phyloP scores from a whole-genome alignment of 2,113 vertebrate genomes.

The Crotalus viridis region DNA sequence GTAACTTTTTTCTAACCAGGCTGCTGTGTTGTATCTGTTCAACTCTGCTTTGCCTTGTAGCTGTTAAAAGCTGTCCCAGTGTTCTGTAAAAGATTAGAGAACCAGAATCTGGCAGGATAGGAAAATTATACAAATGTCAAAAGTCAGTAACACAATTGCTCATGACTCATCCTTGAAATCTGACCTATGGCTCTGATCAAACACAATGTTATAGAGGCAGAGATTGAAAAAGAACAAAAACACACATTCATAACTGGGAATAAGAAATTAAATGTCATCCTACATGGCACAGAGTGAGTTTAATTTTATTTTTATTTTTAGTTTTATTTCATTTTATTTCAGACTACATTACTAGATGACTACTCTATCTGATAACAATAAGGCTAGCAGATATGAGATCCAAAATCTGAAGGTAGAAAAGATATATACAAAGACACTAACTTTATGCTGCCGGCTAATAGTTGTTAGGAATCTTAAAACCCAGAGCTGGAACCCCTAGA shows the following conservation, averaged over 20 bases:
- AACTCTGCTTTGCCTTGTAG: neutral
- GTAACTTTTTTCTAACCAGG: neutral
- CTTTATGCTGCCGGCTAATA: neutral
- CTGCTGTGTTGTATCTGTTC: neutral
- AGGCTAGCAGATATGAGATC: neutral
- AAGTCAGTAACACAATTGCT: neutral
- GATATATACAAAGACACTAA: neutral
- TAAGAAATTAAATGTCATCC: neutral
- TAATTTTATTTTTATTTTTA: neutral
- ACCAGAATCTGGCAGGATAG: neutral
- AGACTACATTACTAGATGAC: slow-evolving; percentile 1
- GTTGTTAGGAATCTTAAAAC: neutral
- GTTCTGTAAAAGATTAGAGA: neutral
- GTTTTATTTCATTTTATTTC: neutral
- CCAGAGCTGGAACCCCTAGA: neutral
- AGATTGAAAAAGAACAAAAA: neutral
- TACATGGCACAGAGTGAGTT: slow-evolving; percentile 10
- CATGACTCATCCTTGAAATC: neutral
- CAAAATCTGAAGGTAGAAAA: neutral
- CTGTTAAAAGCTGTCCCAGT: neutral
- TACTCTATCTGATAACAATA: neutral
- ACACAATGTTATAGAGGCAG: neutral
- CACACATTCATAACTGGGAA: neutral
- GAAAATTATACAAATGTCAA: neutral
- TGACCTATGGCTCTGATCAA: neutral